Base-by-base conservation (phyloP, 1,140 invertebrate genomes). In the Caerostris extrusa region DNA sequence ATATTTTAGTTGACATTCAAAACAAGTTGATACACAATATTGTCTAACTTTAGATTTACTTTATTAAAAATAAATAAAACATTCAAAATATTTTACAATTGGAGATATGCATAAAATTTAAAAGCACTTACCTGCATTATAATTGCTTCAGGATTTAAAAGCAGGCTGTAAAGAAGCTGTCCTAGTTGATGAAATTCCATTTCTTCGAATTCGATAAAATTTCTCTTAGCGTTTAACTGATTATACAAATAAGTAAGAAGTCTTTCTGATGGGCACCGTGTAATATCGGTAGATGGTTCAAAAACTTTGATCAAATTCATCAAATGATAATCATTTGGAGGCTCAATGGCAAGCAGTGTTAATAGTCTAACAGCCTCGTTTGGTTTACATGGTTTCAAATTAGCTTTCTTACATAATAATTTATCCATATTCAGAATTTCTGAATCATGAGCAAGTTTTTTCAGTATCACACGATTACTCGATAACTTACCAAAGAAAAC, bases 61-160 rank as follows among this genome's bases (percentile, higher is more conserved):
- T 34, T 34, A 34, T 34, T 34, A 34, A 34, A 34, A 34, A 34
- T 34, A 34, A 34, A 34, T 34, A 34, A 34, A 34, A 34, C 34
- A 34, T 34, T 34, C 34, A 34, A 34, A 34, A 34, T 34, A 34
- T 34, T 34, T 34, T 34, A 34, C 34, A 34, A 34, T 64, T 17
- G 17, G 17, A 64, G 17, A 17, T 17, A 64, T 64, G 61, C 61
- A 17, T 10, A 17, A 64, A 64, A 10, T 10, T 64, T 8, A 17
- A 64, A n/a, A 82, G n/a, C 17, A 82, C 90, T 90, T 95, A 97
- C 97, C 96, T 97, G 96, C n/a, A 97, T 95, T 56, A 97, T 95
- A 12, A 97, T 94, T 34, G 97, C 97, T 95, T 97, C 97, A n/a
- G 96, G 96, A 96, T 97, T 97, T 3, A 97, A 95, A 85, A 96